phyloP scores from a whole-genome alignment of 2,113 vertebrate genomes.

The Gopherus flavomarginatus region DNA sequence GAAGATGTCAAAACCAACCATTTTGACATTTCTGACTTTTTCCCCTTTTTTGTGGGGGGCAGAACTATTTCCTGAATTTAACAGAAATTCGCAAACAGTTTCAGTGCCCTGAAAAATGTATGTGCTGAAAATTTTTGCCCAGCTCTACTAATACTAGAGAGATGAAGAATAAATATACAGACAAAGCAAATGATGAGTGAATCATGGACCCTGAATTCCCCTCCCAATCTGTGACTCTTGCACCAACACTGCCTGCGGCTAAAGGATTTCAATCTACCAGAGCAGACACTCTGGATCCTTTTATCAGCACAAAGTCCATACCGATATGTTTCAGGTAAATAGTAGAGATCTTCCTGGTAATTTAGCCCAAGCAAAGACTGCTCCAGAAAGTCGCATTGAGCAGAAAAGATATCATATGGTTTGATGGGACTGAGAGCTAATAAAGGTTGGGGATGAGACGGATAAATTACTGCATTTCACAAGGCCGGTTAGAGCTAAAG shows the following conservation, averaged over 20 bases:
- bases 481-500: background rate
- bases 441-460: background rate
- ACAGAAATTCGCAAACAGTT: background rate
- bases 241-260: background rate
- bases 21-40: background rate
- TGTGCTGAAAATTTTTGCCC: background rate
- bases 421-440: slow-evolving; percentile 23
- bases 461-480: background rate
- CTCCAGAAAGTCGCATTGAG: background rate
- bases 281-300: background rate
- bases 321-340: background rate
- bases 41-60: background rate
- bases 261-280: background rate
- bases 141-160: background rate
- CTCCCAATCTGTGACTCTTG: background rate
- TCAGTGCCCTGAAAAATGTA: background rate
- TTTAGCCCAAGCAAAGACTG: background rate
- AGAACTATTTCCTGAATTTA: background rate
- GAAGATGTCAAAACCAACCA: background rate
- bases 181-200: background rate
- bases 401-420: rapidly evolving
- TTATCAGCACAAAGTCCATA: background rate
- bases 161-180: background rate
- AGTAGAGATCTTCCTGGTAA: background rate
- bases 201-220: background rate